Percentiles rank a stretch among this genome's conserved stretches.
These are phyloP conservation scores for Odocoileus hemionus DNA, from an alignment of 2,113 vertebrate genomes.

Conservation along the genomic window DNA sequence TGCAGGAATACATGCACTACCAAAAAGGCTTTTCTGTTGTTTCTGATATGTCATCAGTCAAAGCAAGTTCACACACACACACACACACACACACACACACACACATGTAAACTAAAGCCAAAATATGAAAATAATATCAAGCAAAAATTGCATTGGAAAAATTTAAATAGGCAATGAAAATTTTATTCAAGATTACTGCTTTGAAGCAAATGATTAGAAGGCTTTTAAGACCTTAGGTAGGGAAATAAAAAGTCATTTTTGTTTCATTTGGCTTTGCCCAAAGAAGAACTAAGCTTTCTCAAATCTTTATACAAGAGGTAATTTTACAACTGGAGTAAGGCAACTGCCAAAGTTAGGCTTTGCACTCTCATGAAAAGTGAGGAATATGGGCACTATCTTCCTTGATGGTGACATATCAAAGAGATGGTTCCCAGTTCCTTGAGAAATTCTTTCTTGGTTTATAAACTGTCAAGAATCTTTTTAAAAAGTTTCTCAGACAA, in stretches of 20 bases:
- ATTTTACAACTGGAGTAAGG: neutral
- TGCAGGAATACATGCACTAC: neutral
- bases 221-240: neutral
- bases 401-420: neutral
- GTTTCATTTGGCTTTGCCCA: neutral
- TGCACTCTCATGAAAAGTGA: neutral
- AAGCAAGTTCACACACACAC: neutral
- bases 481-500: neutral
- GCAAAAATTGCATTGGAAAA: neutral
- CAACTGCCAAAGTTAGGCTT: neutral
- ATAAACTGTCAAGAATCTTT: neutral
- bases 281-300: neutral
- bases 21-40: neutral
- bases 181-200: neutral
- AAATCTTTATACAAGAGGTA: neutral
- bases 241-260: neutral
- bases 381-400: neutral
- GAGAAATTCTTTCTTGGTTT: neutral
- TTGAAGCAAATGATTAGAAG: neutral
- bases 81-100: neutral
- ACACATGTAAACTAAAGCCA: neutral
- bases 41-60: neutral
- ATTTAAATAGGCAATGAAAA: neutral
- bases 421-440: neutral
- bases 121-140: neutral